Percentiles rank a stretch among this genome's conserved stretches.
These are phyloP conservation scores for Crenuchus spilurus DNA, from an alignment of 2,797 vertebrate genomes.

Conservation along the genomic window DNA sequence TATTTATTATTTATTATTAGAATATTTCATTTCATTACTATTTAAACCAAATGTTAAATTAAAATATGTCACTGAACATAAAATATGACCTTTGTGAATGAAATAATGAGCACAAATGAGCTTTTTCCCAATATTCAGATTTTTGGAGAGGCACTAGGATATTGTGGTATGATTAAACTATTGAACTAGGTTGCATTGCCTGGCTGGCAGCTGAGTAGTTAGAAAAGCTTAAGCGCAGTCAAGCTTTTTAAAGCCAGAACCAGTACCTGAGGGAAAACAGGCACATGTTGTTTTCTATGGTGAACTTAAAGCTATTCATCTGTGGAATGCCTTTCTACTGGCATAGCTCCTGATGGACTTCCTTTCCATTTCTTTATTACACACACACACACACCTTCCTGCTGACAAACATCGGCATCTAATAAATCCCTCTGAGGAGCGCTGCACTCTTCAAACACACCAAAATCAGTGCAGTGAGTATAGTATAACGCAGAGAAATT, in stretches of 20 bases:
- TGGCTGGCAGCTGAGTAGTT: not conserved
- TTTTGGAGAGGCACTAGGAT: too few relatives aligned
- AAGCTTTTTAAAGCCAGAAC: not conserved
- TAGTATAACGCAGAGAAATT: constrained; percentile 1
- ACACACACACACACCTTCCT: constrained; percentile 5
- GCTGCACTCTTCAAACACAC: constrained; percentile 21
- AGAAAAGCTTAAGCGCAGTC: not conserved
- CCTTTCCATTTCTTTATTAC: not conserved
- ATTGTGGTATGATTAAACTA: too few relatives aligned
- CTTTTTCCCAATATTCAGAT: too few relatives aligned
- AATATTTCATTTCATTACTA: too few relatives aligned
- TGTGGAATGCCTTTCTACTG: not conserved
- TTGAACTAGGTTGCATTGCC: too few relatives aligned
- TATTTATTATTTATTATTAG: too few relatives aligned
- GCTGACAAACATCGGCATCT: constrained; percentile 19
- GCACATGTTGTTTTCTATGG: constrained; percentile 1
- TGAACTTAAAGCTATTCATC: constrained; percentile 2
- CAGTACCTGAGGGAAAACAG: not conserved
- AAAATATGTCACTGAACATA: too few relatives aligned
- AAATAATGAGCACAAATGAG: too few relatives aligned
- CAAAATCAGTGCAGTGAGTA: constrained; percentile 4
- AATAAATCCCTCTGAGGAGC: constrained; percentile 36
- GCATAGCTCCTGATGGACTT: not conserved
- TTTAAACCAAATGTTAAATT: too few relatives aligned
- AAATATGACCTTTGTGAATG: too few relatives aligned